Percentiles rank a stretch among this genome's conserved stretches.
Conservation (phyloP, 2,797 vertebrate species). For the Allobates femoralis region DNA sequence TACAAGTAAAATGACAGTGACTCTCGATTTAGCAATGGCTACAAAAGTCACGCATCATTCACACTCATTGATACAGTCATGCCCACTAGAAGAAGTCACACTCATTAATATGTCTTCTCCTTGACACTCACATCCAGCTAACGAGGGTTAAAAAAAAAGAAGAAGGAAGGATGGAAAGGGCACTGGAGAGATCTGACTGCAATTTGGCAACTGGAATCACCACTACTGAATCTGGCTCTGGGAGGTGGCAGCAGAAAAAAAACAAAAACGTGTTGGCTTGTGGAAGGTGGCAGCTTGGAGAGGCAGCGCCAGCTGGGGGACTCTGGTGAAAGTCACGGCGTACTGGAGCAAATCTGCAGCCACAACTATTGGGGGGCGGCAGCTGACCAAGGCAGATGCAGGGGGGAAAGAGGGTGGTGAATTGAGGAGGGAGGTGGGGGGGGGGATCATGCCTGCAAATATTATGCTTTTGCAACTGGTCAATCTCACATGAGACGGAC, state of each 20-base stretch:
- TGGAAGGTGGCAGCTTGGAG: conserved; percentile 19
- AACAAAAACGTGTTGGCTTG: neutral
- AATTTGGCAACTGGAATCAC: neutral
- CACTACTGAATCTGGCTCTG: neutral
- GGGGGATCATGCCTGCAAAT: conserved; percentile 6
- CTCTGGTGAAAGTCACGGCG: neutral
- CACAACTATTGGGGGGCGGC: neutral
- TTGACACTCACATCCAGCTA: conserved; percentile 18
- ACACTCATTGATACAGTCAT: conserved; percentile 18
- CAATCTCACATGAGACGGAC: neutral
- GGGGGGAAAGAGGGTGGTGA: too few species aligned
- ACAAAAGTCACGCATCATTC: conserved; percentile 12
- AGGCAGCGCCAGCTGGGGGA: conserved; percentile 1
- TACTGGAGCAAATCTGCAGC: conserved; percentile 10
- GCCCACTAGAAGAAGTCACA: conserved; percentile 9
- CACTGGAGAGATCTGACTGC: neutral
- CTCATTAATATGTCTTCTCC: conserved; percentile 22
- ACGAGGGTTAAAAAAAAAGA: neutral
- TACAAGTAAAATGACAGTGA: conserved; percentile 19
- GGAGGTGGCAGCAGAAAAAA: too few species aligned
- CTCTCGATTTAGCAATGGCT: conserved; percentile 6
- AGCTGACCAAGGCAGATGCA: conserved; percentile 5
- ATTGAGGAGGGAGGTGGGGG: too few species aligned
- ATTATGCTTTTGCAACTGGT: neutral
- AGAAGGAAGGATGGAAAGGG: too few species aligned